phyloP scores from a whole-genome alignment of 2,113 vertebrate species.

The Notarius quadriscutis region DNA sequence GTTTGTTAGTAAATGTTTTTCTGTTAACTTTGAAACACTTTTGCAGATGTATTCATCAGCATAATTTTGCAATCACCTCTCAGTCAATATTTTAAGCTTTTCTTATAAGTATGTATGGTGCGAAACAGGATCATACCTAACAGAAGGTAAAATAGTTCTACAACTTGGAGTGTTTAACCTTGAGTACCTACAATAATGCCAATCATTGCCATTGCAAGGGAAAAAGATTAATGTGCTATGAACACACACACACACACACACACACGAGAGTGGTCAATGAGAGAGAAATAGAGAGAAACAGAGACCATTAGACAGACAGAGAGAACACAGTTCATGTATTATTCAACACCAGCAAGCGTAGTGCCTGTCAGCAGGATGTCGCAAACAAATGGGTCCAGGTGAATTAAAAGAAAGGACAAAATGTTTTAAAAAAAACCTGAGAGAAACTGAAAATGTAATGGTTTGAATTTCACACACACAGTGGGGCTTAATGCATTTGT shows the following conservation, averaged over 20 bases:
- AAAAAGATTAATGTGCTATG: constrained; percentile 10
- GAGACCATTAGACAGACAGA: background rate
- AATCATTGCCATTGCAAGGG: constrained; percentile 13
- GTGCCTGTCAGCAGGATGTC: background rate
- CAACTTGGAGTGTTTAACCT: background rate
- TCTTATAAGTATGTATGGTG: background rate
- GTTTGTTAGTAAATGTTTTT: background rate
- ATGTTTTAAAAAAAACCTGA: background rate
- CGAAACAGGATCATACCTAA: background rate
- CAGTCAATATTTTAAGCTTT: background rate
- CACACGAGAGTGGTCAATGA: constrained; percentile 12
- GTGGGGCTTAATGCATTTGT: constrained; percentile 21
- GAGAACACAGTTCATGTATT: constrained; percentile 36
- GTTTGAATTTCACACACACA: background rate
- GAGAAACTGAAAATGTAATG: constrained; percentile 9
- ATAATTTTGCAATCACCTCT: background rate
- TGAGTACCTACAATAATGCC: constrained; percentile 13
- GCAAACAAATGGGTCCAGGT: constrained; percentile 8
- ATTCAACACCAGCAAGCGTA: constrained; percentile 33
- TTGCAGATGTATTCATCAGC: background rate
- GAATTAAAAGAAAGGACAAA: constrained; percentile 28
- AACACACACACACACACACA: background rate
- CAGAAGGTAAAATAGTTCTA: background rate
- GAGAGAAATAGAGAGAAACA: background rate
- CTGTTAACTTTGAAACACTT: background rate